Evolutionary conservation across 1,140 invertebrate genomes (phyloP).

Genomic region (Panulirus ornatus): DNA sequence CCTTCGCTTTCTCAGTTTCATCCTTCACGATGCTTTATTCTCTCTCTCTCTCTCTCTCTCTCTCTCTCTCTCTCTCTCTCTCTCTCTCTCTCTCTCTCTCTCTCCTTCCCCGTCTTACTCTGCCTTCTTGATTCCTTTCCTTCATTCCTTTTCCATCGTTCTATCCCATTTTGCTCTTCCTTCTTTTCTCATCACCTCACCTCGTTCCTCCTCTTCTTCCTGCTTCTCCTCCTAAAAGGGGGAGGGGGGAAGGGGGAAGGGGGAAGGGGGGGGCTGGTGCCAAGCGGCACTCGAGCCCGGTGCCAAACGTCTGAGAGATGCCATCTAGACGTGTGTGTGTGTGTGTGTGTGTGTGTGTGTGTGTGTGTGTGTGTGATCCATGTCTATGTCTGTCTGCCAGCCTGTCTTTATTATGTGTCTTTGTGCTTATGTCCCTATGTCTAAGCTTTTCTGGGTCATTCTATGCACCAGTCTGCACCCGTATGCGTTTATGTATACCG

Average conservation of each 20-base stretch:
- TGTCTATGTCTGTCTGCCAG: background rate
- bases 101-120: background rate
- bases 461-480: background rate
- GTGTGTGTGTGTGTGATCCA: background rate
- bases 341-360: slow-evolving; percentile 15
- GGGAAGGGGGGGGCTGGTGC: too few relatives aligned
- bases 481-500: background rate
- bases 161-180: background rate
- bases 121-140: background rate
- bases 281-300: too few relatives aligned
- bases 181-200: background rate
- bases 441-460: background rate
- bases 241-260: too few relatives aligned
- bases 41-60: background rate
- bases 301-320: too few relatives aligned
- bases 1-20: background rate
- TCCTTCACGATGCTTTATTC: background rate
- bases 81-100: background rate
- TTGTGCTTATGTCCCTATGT: background rate
- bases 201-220: background rate
- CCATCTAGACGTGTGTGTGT: background rate
- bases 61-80: background rate
- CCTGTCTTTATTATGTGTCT: background rate
- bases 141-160: background rate
- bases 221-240: too few relatives aligned